Conservation (phyloP, 1,140 invertebrate genomes). For the Apis laboriosa region DNA sequence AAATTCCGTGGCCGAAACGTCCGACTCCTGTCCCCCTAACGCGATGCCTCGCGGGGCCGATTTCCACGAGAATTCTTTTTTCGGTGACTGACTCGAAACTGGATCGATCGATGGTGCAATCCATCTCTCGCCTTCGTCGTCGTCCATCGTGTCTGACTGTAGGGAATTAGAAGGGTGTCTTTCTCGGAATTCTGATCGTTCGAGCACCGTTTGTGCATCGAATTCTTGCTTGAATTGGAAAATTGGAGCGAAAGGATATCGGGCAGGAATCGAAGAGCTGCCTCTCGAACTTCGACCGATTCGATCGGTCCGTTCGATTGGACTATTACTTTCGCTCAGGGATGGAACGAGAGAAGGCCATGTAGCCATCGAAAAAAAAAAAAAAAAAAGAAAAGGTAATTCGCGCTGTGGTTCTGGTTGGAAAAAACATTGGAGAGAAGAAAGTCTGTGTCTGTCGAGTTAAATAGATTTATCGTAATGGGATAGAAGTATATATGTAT, state of each 20-base stretch:
- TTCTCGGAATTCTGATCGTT: constrained; percentile 14
- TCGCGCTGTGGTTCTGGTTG: not conserved
- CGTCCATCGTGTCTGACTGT: not conserved
- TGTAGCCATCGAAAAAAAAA: too few species aligned
- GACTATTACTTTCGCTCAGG: not conserved
- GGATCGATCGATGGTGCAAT: constrained; percentile 14
- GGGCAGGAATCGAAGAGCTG: too few species aligned
- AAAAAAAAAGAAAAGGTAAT: not conserved
- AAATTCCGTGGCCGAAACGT: constrained; percentile 1
- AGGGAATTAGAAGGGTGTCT: constrained; percentile 5
- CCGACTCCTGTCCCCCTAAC: not conserved
- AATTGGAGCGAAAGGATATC: constrained; percentile 20
- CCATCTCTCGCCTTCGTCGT: not conserved
- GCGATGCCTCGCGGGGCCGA: not conserved
- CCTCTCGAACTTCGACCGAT: constrained; percentile 31
- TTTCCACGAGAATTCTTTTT: not conserved
- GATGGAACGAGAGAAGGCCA: not conserved
- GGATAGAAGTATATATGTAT: too few species aligned
- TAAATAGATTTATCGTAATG: too few species aligned
- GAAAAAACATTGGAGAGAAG: constrained; percentile 13
- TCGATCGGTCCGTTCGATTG: not conserved
- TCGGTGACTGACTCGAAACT: not conserved
- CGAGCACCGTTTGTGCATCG: too few species aligned
- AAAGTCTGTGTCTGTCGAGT: constrained; percentile 41
- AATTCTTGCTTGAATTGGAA: not conserved